Conservation (phyloP, 1,140 invertebrate species). For the Ceratosolen solmsi region DNA sequence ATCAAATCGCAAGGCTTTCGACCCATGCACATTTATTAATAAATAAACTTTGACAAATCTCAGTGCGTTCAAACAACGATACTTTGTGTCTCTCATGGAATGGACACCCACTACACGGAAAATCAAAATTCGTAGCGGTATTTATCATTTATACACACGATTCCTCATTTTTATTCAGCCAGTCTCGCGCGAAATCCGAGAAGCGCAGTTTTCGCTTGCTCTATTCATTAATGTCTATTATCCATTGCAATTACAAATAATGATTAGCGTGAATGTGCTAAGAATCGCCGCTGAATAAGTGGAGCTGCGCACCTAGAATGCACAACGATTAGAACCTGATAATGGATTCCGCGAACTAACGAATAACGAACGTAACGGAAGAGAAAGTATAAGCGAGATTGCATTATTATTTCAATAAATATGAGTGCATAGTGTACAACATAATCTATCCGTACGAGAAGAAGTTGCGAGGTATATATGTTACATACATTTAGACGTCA, state of each 20-base stretch:
- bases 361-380: background rate
- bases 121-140: slow-evolving; percentile 38
- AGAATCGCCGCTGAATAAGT: background rate
- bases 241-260: slow-evolving; percentile 25
- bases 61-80: background rate
- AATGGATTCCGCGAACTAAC: slow-evolving; percentile 30
- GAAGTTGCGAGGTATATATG: background rate
- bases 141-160: slow-evolving; percentile 14
- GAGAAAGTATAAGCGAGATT: slow-evolving; percentile 13
- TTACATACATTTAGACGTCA: slow-evolving; percentile 3
- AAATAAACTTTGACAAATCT: slow-evolving; percentile 36
- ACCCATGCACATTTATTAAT: no score
- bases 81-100: background rate
- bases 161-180: background rate
- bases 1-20: no score
- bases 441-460: slow-evolving; percentile 1
- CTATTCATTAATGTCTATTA: slow-evolving; percentile 24
- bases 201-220: background rate
- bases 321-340: background rate
- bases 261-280: background rate
- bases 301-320: background rate
- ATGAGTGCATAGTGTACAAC: background rate
- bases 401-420: slow-evolving; percentile 22
- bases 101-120: slow-evolving; percentile 22
- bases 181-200: background rate